Base-by-base conservation (phyloP, 2,797 vertebrate genomes). In the Anas flavirostris region DNA sequence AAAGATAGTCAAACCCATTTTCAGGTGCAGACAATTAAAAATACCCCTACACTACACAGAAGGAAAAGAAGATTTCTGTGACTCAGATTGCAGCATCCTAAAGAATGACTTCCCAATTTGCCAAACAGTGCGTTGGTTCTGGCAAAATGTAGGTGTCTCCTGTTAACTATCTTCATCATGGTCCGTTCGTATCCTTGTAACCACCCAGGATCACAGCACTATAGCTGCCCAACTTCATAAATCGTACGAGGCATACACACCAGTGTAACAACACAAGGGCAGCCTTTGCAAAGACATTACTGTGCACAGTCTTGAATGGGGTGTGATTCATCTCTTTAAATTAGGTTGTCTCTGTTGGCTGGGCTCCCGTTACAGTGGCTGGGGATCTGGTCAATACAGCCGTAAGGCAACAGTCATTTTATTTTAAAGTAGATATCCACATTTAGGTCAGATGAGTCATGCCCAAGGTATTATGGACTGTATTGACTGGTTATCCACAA, bases 301-400 rank as follows among this genome's bases (percentile, higher is more conserved):
- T 85, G 60, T 16, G 60, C 64, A 86, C 35, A 70, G 74, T 22
- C 53, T 48, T 55, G 26, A 90, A 70, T 31, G 10, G 39, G 39
- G 33, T 86, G 60, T 82, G 95, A 94, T 74, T 93, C 12, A 82
- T 94, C 90, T 94, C 83, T 84, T 70, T 93, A 93, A 93, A 91
- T 96, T 82, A 91, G 66, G 43, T 82, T 90, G 60, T 94, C 67
- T 81, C 46, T 93, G 44, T 84, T 91, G 86, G 74, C 67, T 91
- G 60, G 5, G 25, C 86, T 93, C 67, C 91, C 4, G 3, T 77
- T 91, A 72, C 62, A 88, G 77, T 67, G 1, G 0, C 78, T 74
- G 68, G 63, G 86, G 75, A 90, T 67, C 28, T 86, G 90, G 95
- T 94, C 95, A 96, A 95, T 96, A 91, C 26, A 94, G 86, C 83